These are phyloP conservation scores for Drosophila hawaiiensis DNA, from an alignment of 2,888 invertebrate species.

Conservation along the genomic window DNA sequence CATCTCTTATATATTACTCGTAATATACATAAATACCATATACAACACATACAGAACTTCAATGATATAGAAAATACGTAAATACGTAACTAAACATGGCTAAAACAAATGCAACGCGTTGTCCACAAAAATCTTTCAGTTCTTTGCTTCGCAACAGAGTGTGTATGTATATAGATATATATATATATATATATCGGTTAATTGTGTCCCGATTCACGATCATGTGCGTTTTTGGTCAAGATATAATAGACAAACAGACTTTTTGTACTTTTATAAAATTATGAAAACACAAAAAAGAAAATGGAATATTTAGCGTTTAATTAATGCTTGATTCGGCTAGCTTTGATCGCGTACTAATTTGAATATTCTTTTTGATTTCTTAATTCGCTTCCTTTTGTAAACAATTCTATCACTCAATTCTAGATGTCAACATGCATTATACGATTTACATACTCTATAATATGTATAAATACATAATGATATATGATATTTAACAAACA, in stretches of 20 bases:
- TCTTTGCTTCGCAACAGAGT: constrained; percentile 39
- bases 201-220: constrained; percentile 41
- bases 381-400: constrained; percentile 44
- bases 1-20: constrained; percentile 53
- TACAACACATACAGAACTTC: constrained; percentile 46
- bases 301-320: constrained; percentile 40
- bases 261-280: constrained; percentile 79
- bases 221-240: constrained; percentile 14
- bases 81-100: constrained; percentile 27
- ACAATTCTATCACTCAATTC: constrained; percentile 65
- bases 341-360: constrained; percentile 26
- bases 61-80: constrained; percentile 65
- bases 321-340: constrained; percentile 69
- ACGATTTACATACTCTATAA: constrained; percentile 53
- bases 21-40: constrained; percentile 55
- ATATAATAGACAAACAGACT: constrained; percentile 53
- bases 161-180: constrained; percentile 42
- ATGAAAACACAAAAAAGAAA: constrained; percentile 20
- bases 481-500: constrained; percentile 45
- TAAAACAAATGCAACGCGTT: constrained; percentile 27
- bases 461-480: constrained; percentile 47
- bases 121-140: constrained; percentile 43
- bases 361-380: constrained; percentile 18
- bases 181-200: constrained; percentile 48
- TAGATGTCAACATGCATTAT: constrained; percentile 75